Evolutionary conservation across 2,888 invertebrate genomes (phyloP), one percentile per base, ranked within the genome.

Genomic region (Flexamia atlantica): DNA sequence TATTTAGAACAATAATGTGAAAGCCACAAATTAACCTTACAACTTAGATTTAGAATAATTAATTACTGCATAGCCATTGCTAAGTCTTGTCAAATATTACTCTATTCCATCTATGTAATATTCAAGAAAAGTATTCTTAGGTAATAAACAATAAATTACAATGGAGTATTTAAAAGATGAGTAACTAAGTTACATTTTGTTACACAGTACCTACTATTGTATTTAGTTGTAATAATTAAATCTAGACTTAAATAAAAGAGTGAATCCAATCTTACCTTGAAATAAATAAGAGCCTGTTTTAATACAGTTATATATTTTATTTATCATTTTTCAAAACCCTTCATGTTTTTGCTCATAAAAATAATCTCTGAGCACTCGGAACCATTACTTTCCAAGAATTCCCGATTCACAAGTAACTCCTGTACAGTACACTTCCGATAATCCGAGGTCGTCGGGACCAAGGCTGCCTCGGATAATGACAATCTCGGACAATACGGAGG

Each of bases 31-130:
- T 64, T 28, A 17, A 14, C 64, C 14, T 28, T 64, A 28, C 14
- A 53, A 64, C 17, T 64, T 64, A 64, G 64, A 64, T 1, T 30
- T 64, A 64, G 64, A 64, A 64, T 64, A 30, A 28, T 64, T 28
- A 64, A 14, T 64, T 28, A 64, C 1, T 64, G 5, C 64, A 28
- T 64, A 64, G 64, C 64, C 25, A 64, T 46, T 46, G 74, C 74
- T 76, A 76, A 76, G 42, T 76, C 74, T 76, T 76, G 74, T 76
- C 74, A 76, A 64, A 64, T 42, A 46, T 76, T 76, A 76, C 25
- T 25, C 46, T 76, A 76, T 76, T 76, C 64, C 64, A 64, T 64
- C 64, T 64, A 64, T 64, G 64, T 64, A 25, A 76, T 46, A 76
- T 28, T 76, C 74, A 36, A 76, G 28, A 5, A 20, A 76, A 76